Evolutionary conservation across 2,113 vertebrate genomes (phyloP).

Genomic region (Aspidoscelis tigris): DNA sequence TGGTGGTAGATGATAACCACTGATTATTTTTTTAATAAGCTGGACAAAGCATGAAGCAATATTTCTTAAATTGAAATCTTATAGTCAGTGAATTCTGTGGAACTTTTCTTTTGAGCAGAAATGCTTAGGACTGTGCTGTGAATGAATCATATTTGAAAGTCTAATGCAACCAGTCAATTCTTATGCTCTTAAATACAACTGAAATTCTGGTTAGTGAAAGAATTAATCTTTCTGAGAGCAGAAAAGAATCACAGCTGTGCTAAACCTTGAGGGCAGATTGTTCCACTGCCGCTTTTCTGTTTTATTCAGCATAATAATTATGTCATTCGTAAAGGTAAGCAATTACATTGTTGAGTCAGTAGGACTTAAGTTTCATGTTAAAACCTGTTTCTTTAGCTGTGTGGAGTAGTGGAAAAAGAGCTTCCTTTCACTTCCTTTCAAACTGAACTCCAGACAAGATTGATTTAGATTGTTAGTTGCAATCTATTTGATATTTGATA

Average conservation of each 20-base stretch:
- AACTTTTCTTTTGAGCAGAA: neutral
- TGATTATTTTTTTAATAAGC: neutral
- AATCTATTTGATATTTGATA: slow-evolving; percentile 42
- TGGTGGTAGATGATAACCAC: neutral
- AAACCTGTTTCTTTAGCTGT: slow-evolving; percentile 41
- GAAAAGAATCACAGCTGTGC: slow-evolving; percentile 17
- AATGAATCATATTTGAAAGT: neutral
- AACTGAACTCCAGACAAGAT: slow-evolving; percentile 17
- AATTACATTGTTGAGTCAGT: slow-evolving; percentile 17
- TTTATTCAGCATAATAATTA: slow-evolving; percentile 31
- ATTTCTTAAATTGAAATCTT: neutral
- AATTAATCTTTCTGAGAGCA: neutral
- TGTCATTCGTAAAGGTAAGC: slow-evolving; percentile 17
- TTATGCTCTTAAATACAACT: slow-evolving; percentile 16
- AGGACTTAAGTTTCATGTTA: slow-evolving; percentile 48
- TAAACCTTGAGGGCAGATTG: slow-evolving; percentile 35
- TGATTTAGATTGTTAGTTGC: slow-evolving; percentile 39
- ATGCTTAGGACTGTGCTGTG: neutral
- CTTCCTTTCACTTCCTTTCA: slow-evolving; percentile 52
- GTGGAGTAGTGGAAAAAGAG: slow-evolving; percentile 14
- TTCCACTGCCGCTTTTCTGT: slow-evolving; percentile 41
- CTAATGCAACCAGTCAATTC: neutral
- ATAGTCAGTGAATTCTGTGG: neutral
- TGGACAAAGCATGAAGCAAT: neutral
- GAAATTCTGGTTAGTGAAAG: slow-evolving; percentile 1